Evolutionary conservation across 2,797 vertebrate genomes (phyloP).

Genomic region (Myotis pilosus): DNA sequence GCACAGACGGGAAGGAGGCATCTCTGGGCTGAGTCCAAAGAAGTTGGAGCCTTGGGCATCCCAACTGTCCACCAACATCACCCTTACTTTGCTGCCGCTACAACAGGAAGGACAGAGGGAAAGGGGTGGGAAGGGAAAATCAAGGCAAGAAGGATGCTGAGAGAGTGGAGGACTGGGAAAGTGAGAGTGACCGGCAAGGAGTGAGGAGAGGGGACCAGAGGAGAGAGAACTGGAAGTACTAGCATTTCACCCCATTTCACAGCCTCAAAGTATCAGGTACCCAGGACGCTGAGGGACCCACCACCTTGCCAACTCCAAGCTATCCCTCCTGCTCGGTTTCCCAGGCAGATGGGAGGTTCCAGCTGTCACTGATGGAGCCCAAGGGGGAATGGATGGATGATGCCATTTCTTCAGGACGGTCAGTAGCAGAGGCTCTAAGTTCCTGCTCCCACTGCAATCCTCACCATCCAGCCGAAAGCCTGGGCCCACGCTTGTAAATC

Average conservation of each 20-base stretch:
- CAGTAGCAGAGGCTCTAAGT: not conserved
- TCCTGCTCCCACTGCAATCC: rapidly evolving
- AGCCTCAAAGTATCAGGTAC: not conserved
- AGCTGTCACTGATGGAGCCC: not conserved
- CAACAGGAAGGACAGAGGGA: not conserved
- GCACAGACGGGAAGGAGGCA: not conserved
- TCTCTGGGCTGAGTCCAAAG: not conserved
- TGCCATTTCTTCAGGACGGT: not conserved
- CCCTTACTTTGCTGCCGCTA: not conserved
- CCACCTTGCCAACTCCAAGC: not conserved
- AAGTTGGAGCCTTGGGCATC: not conserved
- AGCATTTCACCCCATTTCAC: not conserved
- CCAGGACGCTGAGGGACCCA: rapidly evolving
- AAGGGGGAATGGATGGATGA: not conserved
- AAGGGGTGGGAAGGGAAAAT: rapidly evolving
- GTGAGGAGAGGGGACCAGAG: not conserved
- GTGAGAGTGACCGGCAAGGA: not conserved
- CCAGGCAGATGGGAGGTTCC: not conserved
- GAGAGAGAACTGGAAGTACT: not conserved
- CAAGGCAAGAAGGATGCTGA: no score
- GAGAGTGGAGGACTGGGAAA: no score
- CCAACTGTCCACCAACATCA: not conserved
- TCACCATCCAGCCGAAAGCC: not conserved
- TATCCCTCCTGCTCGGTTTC: slow-evolving; percentile 28
- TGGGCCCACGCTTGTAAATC: not conserved